A percentile compares a stretch with the other conserved stretches of the same genome.
phyloP scores from a whole-genome alignment of 2,797 vertebrate species.

The Enteromius anoplus region DNA sequence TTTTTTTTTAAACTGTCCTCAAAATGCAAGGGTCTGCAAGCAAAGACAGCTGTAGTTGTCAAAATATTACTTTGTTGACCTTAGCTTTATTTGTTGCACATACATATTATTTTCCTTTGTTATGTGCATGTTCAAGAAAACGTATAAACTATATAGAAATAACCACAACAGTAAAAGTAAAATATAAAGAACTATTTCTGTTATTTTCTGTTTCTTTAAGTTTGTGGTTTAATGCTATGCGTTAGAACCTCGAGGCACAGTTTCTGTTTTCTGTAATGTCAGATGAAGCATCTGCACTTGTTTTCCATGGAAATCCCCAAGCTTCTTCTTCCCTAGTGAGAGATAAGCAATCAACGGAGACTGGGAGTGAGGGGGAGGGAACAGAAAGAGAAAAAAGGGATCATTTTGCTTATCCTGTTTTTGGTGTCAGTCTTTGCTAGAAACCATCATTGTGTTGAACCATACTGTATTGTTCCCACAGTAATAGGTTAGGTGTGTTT shows the following conservation, averaged over 20 bases:
- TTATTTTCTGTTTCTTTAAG: neutral
- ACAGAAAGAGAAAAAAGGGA: neutral
- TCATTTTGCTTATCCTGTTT: neutral
- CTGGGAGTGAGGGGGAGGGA: neutral
- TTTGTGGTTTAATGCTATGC: neutral
- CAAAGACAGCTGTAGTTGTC: neutral
- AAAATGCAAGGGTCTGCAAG: neutral
- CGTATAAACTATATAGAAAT: neutral
- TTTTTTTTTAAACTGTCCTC: too few species aligned
- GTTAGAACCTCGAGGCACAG: neutral
- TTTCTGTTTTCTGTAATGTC: neutral
- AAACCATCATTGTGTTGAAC: neutral
- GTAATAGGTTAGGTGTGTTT: neutral
- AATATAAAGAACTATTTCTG: neutral
- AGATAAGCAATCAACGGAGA: neutral
- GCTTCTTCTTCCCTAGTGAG: neutral
- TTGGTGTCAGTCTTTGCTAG: neutral
- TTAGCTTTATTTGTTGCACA: neutral
- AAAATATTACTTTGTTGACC: too few species aligned
- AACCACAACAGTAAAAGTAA: too few species aligned
- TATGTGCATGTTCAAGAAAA: too few species aligned
- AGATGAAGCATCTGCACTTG: neutral
- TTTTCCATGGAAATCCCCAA: constrained; percentile 14
- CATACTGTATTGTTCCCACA: neutral
- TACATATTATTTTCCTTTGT: too few species aligned